Evolutionary conservation across 1,140 invertebrate genomes (phyloP), one percentile per base, ranked within the genome.

Genomic region (Cydia splendana): DNA sequence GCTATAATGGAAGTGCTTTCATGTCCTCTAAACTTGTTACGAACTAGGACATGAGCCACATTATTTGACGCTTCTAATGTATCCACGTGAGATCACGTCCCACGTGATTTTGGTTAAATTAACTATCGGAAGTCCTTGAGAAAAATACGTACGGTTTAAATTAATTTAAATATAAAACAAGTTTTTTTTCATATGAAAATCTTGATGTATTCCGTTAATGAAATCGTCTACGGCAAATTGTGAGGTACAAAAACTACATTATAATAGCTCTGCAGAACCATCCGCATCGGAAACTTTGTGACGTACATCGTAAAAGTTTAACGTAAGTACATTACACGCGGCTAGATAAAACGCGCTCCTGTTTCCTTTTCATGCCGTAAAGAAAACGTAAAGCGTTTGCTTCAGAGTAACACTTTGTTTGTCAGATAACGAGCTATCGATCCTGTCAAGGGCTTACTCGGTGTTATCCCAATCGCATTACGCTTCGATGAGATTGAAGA

Each of bases 391-490:
- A 62, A 24, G 4, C 57, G 20, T 62, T 62, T 20, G 57, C 3
- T 24, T 4, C 7, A 48, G 45, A 48, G 13, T 2, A 24, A 62
- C 20, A 62, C 57, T 62, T 71, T 71, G 67, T 71, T 71, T 34
- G 15, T 30, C 34, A 42, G 67, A 42, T 30, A 69, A 34, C 67
- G 38, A 71, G 38, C 20, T 71, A 71, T 71, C 67, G 67, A 71
- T 71, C 67, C 34, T 45, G 15, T 71, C 67, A 71, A 71, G n/a
- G n/a, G 67, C 34, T 71, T 71, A 45, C 34, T 38, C 34, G 38
- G 6, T 18, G 28, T 71, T 71, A 71, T 71, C 67, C 67, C 13
- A 71, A 71, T 71, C 67, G 34, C 38, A 71, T 71, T 71, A 71
- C 67, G 67, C 30, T 24, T 42, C 34, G n/a, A 71, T 38, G 30